Evolutionary conservation across 2,113 vertebrate species (phyloP).

Genomic region (Sardina pilchardus): DNA sequence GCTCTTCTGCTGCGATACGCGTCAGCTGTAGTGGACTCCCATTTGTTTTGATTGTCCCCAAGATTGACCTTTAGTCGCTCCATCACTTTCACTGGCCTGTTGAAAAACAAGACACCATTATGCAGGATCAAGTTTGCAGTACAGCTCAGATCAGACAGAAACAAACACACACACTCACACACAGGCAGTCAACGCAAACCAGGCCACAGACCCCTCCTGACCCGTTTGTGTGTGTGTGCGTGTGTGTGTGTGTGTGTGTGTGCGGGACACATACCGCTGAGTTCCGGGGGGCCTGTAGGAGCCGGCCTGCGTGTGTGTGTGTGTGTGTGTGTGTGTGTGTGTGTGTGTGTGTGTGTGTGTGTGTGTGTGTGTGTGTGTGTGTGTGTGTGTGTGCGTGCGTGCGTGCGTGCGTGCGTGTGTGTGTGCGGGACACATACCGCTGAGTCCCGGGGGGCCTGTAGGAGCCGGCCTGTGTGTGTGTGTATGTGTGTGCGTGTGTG

Average conservation of each 20-base stretch:
- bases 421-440: too few relatives aligned
- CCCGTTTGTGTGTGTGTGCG: not conserved
- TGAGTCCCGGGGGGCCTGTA: too few relatives aligned
- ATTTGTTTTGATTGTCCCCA: constrained; percentile 31
- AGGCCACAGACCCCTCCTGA: not conserved
- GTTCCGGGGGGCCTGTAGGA: not conserved
- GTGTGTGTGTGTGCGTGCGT: too few relatives aligned
- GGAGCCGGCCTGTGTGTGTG: not conserved
- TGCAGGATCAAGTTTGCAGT: not conserved
- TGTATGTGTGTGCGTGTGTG: too few relatives aligned
- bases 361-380: too few relatives aligned
- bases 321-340: too few relatives aligned
- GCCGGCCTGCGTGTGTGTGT: too few relatives aligned
- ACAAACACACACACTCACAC: not conserved
- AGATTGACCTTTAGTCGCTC: constrained; percentile 40
- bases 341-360: too few relatives aligned
- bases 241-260: not conserved
- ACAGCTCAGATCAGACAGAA: not conserved
- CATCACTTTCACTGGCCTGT: constrained; percentile 33
- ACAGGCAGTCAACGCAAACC: not conserved
- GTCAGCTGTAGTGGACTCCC: constrained; percentile 46
- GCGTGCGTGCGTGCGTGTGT: too few relatives aligned
- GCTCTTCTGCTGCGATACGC: constrained; percentile 28
- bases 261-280: constrained; percentile 35
- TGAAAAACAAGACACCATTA: not conserved